phyloP scores from a whole-genome alignment of 1,140 invertebrate genomes.

The Trachelipus rathkii region DNA sequence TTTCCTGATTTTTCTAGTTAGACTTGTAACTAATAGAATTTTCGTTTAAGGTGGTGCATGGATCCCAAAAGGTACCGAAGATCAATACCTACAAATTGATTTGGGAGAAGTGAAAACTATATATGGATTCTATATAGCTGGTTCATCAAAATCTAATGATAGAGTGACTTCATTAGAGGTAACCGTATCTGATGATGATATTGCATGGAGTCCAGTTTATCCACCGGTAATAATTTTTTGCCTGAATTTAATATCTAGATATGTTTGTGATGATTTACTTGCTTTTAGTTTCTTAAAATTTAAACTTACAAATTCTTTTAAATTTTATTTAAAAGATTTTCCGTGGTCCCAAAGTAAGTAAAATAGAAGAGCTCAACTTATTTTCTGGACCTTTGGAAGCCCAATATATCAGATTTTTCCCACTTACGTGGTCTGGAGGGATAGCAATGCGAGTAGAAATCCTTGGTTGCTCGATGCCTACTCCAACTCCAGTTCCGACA shows the following conservation, averaged over 20 bases:
- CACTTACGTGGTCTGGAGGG: constrained; percentile 68
- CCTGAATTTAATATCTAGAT: no score
- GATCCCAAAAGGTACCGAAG: background rate
- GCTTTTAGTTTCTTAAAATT: no score
- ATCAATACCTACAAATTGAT: background rate
- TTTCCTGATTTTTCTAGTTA: no score
- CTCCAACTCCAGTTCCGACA: constrained; percentile 16
- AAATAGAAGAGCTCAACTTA: constrained; percentile 57
- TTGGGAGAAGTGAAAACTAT: background rate
- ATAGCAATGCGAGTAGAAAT: constrained; percentile 70
- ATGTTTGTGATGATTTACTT: no score
- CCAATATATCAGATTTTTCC: constrained; percentile 63
- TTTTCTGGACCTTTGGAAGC: constrained; percentile 66
- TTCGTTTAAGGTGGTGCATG: background rate
- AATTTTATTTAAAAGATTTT: constrained; percentile 51
- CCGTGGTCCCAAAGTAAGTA: constrained; percentile 26
- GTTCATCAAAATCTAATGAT: background rate
- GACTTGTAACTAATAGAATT: no score
- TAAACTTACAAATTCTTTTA: constrained; percentile 19
- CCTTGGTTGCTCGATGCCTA: constrained; percentile 61
- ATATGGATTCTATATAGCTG: background rate
- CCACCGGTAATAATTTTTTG: background rate
- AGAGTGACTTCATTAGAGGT: background rate
- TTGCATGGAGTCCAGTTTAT: background rate
- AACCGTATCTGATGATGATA: background rate